Conservation (phyloP, 2,888 invertebrate genomes). For the Lithophane leautieri region DNA sequence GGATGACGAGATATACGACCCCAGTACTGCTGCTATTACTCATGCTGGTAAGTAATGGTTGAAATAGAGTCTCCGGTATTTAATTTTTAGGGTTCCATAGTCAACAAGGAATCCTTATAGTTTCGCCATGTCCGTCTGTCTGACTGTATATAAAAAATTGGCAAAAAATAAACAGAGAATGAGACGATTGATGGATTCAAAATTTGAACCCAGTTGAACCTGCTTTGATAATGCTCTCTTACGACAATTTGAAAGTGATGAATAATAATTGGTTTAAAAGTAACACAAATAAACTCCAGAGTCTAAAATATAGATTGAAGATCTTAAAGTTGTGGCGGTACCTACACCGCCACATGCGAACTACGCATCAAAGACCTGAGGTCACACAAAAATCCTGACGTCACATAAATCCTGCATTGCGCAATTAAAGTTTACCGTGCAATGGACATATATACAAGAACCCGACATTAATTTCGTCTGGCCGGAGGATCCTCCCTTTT, state of each 20-base stretch:
- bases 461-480: too few relatives aligned
- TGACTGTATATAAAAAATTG: neutral
- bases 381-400: too few relatives aligned
- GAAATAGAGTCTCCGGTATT: neutral
- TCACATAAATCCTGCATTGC: too few relatives aligned
- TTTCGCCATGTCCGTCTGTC: too few relatives aligned
- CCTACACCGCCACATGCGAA: too few relatives aligned
- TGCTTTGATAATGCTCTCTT: neutral
- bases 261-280: neutral
- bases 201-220: neutral
- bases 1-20: conserved; percentile 96
- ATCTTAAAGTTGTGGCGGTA: too few relatives aligned
- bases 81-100: neutral
- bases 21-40: conserved; percentile 85
- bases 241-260: neutral
- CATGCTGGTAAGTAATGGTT: conserved; percentile 73
- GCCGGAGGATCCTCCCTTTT: too few relatives aligned
- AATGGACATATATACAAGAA: too few relatives aligned
- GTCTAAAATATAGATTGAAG: neutral
- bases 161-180: neutral
- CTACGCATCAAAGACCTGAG: too few relatives aligned
- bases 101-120: too few relatives aligned
- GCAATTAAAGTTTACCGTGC: too few relatives aligned
- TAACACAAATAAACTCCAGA: neutral
- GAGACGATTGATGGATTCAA: conserved; percentile 5